Base-by-base conservation (phyloP, 1,140 invertebrate species). In the Oncopeltus fasciatus region DNA sequence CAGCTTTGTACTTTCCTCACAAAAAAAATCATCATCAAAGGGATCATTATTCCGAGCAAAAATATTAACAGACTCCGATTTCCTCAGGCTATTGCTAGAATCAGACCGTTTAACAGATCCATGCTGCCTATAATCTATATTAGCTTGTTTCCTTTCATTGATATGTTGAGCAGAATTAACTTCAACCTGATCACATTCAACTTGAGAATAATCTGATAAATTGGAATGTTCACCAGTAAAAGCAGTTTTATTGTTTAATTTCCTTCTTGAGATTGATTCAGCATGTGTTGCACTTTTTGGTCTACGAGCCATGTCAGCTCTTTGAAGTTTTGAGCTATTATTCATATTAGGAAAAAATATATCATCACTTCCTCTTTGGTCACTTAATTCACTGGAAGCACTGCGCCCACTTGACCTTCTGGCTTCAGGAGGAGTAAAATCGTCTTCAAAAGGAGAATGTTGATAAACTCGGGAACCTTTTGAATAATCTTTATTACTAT, bases 61-160 rank as follows among this genome's bases (percentile, higher is more conserved):
- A 66, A 92, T 91, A 71, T 90, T 91, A 18, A 90, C 83, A 2
- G 88, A 90, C 69, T 90, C 87, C 0, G 88, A 90, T 72, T 91
- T 91, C 67, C 74, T 75, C 56, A 72, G 70, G 33, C 72, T 70
- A 2, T 72, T 67, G 49, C 64, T 70, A 20, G 68, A 72, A 64
- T 74, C 74, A 64, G 74, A 75, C n/a, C 74, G 62, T 3, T 76
- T 65, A 27, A 69, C 71, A 8, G 73, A 61, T 21, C 59, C 27
- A 46, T 56, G 61, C 28, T 58, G 31, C 51, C 67, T 68, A 18
- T 61, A 61, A 21, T 64, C 66, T 27, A 26, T 27, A 61, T 29
- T 27, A 24, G 60, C 26, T 31, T 53, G 31, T 9, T 60, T 64
- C 24, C 18, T 62, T n/a, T 63, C 61, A 62, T 38, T 27, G n/a